phyloP scores from a whole-genome alignment of 2,888 invertebrate genomes.

The Pseudococcus jackbeardsleyi region DNA sequence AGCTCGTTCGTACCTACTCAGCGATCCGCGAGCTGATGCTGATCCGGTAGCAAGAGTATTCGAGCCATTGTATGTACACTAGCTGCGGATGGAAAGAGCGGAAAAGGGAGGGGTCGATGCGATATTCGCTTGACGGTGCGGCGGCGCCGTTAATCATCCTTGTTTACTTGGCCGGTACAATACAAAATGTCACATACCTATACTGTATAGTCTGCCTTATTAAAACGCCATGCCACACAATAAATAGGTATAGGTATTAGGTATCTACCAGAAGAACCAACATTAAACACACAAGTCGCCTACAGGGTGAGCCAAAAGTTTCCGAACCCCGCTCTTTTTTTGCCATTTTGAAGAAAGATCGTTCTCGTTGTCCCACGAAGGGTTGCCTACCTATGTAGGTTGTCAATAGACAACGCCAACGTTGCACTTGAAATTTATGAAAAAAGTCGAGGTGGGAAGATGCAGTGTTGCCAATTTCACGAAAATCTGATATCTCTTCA shows the following conservation, averaged over 20 bases:
- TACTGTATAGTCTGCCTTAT: background rate
- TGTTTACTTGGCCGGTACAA: slow-evolving; percentile 6
- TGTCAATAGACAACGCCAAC: too few species aligned
- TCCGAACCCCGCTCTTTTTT: too few species aligned
- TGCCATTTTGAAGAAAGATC: too few species aligned
- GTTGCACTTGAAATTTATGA: too few species aligned
- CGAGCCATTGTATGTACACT: slow-evolving; percentile 10
- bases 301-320: too few species aligned
- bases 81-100: background rate
- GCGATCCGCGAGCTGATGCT: background rate
- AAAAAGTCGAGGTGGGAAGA: too few species aligned
- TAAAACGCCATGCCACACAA: background rate
- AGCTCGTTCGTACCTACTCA: background rate
- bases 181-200: slow-evolving; percentile 13
- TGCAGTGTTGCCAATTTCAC: too few species aligned
- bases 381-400: too few species aligned
- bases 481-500: too few species aligned
- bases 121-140: background rate
- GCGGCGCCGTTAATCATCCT: slow-evolving; percentile 30
- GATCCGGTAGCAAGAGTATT: background rate
- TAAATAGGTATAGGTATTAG: too few species aligned
- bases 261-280: background rate
- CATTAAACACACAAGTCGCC: background rate
- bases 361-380: too few species aligned
- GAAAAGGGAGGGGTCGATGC: background rate